Conservation (phyloP, 2,888 invertebrate species). For the Argyra leucocephala region DNA sequence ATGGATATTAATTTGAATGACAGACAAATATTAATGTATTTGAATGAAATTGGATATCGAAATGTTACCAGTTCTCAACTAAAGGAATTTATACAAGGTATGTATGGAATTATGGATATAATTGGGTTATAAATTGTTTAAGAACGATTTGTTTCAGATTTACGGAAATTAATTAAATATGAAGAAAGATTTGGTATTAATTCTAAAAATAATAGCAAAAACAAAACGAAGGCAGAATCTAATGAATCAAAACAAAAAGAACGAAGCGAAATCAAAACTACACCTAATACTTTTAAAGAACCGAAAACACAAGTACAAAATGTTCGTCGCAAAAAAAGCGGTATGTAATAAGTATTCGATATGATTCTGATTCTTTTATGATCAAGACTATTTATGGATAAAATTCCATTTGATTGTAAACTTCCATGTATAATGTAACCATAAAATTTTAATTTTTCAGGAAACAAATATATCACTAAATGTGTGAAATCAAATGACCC, state of each 20-base stretch:
- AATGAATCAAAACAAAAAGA: too few species aligned
- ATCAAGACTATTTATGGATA: too few species aligned
- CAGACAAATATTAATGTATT: constrained; percentile 60
- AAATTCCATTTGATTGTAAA: too few species aligned
- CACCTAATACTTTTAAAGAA: too few species aligned
- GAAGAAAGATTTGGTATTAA: constrained; percentile 35
- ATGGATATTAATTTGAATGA: constrained; percentile 47
- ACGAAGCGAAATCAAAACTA: too few species aligned
- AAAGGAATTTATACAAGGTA: constrained; percentile 71
- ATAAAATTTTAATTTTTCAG: neutral
- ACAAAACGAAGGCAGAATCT: neutral
- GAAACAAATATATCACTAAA: neutral
- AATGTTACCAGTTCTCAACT: constrained; percentile 65
- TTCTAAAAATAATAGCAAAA: constrained; percentile 17
- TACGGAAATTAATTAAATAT: constrained; percentile 40
- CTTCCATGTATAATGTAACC: too few species aligned
- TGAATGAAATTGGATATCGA: constrained; percentile 66
- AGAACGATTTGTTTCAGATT: constrained; percentile 28
- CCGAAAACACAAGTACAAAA: too few species aligned
- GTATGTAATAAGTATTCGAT: too few species aligned
- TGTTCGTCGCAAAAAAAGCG: too few species aligned
- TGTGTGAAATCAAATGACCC: constrained; percentile 47
- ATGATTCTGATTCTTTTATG: too few species aligned
- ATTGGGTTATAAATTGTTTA: neutral
- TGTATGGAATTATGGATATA: constrained; percentile 17